Percentiles rank a stretch among this genome's conserved stretches.
Evolutionary conservation across 2,888 invertebrate genomes (phyloP).

Genomic region (Drosophila monieri): DNA sequence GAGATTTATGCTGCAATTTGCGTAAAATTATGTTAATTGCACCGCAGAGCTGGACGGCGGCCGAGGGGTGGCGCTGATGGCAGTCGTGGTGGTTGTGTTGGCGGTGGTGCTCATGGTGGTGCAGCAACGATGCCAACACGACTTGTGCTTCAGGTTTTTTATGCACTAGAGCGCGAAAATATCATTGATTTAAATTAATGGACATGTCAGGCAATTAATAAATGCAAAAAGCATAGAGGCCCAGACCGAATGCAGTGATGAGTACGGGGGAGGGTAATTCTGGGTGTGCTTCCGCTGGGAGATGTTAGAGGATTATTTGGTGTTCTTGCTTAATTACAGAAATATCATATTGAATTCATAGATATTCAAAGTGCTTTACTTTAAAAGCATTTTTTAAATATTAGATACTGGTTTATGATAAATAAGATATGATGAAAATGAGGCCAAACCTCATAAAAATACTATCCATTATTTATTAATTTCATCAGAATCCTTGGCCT

Average conservation of each 20-base stretch:
- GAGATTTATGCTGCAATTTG: constrained; percentile 76
- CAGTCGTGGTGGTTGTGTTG: constrained; percentile 7
- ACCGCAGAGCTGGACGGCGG: not conserved
- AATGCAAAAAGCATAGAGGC: constrained; percentile 82
- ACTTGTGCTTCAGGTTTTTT: constrained; percentile 35
- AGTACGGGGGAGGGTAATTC: not conserved
- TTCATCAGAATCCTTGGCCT: constrained; percentile 27
- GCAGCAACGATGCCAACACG: constrained; percentile 17
- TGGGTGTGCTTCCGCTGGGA: not conserved
- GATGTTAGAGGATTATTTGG: not conserved
- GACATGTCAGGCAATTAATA: constrained; percentile 84
- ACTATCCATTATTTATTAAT: constrained; percentile 33
- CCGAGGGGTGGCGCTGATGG: not conserved
- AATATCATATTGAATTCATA: too few species aligned
- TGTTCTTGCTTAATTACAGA: not conserved
- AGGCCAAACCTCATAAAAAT: constrained; percentile 35
- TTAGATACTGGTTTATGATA: too few species aligned
- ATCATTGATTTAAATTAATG: constrained; percentile 84
- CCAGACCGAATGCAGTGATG: constrained; percentile 7
- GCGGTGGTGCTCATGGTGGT: constrained; percentile 16
- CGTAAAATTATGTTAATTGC: constrained; percentile 76
- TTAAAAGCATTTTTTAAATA: too few species aligned
- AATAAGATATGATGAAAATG: too few species aligned
- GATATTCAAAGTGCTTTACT: too few species aligned
- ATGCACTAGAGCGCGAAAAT: constrained; percentile 53